Evolutionary conservation across 2,888 invertebrate species (phyloP), one percentile per base, ranked within the genome.

Genomic region (Apeira syringaria): DNA sequence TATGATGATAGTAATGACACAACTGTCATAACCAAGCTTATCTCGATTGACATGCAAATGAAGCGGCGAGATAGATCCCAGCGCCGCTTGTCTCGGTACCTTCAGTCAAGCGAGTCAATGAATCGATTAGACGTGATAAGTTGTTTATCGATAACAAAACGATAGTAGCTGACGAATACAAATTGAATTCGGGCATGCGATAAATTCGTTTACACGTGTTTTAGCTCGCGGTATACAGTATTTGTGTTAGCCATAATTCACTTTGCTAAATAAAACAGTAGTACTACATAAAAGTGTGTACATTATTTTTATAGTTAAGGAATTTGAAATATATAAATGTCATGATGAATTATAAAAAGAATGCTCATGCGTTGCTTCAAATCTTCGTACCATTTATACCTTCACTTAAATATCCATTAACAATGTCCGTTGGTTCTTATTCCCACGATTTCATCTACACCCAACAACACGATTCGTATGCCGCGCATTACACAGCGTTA

Each of bases 41-140:
- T 39, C 39, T 39, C 31, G 47, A 66, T 62, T 56, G 64, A 66
- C 53, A 76, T 77, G 74, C 55, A 72, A 80, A 77, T 74, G 72
- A 72, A 56, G 56, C 59, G 61, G 56, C 64, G 59, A 61, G 58
- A 53, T 49, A 40, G 48, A 54, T 53, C 49, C 50, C 59, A 29
- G 48, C 34, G 24, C 11, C 11, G 32, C 30, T 15, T 40, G 31
- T 31, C 37, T 39, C 35, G 33, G 11, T 34, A 36, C 27, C 29
- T 46, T 39, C 29, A 44, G 37, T 32, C 38, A 28, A 26, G 37
- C 47, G 41, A 50, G 40, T 27, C 36, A 44, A 28, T 15, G 30
- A 39, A 50, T 41, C 43, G 50, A 50, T 44, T 34, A 33, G 24
- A 36, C 44, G 33, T 45, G 53, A 49, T 50, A 47, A 53, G 45